Base-by-base conservation (phyloP, 1,140 invertebrate species). In the Reticulitermes speratus region DNA sequence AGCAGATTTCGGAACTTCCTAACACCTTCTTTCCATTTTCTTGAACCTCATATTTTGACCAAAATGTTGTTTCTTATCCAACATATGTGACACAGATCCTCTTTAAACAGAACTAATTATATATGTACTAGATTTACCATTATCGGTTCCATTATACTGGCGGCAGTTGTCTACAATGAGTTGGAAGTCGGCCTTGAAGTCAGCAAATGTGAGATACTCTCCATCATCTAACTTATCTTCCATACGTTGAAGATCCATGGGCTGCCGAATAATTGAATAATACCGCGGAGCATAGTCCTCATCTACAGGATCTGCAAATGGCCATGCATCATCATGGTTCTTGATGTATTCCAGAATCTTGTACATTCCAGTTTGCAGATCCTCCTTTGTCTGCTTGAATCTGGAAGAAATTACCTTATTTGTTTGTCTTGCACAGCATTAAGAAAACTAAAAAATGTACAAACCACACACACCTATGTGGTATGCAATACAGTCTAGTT, bases 131-230 rank as follows among this genome's bases (percentile, higher is more conserved):
- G 25, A 16, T 30, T 92, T 91, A 98, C 97, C 97, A 93, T 97
- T 98, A 89, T 97, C 95, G 88, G 95, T 95, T 65, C 97, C 97
- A 94, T 98, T 98, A 89, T 98, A 98, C 84, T 97, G 92, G 87
- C 95, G 92, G 90, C 97, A 98, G 90, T 98, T 98, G 88, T 97
- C 96, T 21, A 98, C 95, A 89, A 98, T 98, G 75, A 97, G 93
- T 88, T 96, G 94, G 91, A 98, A 98, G 91, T 98, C 97, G 7
- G 93, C 93, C 89, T 96, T 95, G 90, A 98, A 98, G 91, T 97
- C 95, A 81, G 93, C 93, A 87, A 96, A 94, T 87, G 94, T 95
- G 48, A 94, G 94, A 89, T 98, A 98, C 87, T 94, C 94, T 45
- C 96, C 95, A 88, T 93, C 93, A 89, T 97, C 96, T 25, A 98